Evolutionary conservation across 2,113 vertebrate species (phyloP).

Genomic region (Geothlypis trichas): DNA sequence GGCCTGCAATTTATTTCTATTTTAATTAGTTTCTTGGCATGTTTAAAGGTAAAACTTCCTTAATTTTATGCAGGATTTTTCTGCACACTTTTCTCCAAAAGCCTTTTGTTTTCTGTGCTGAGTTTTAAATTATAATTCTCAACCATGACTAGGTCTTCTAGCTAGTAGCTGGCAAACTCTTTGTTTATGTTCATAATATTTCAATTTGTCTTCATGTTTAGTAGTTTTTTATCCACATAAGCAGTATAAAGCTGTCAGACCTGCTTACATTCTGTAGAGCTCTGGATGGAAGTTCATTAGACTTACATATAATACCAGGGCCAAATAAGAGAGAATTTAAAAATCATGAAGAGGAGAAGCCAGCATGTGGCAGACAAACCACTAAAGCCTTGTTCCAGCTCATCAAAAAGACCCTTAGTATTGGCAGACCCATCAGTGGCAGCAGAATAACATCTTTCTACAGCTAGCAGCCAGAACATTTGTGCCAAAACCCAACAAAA

Average conservation of each 20-base stretch:
- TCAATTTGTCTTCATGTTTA: slow-evolving; percentile 36
- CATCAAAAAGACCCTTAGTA: not conserved
- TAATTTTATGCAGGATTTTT: slow-evolving; percentile 7
- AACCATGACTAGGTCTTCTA: not conserved
- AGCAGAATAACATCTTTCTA: slow-evolving; percentile 10
- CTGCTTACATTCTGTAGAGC: not conserved
- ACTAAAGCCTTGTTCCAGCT: slow-evolving; percentile 30
- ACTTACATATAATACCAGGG: not conserved
- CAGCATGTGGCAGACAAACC: not conserved
- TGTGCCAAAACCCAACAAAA: not conserved
- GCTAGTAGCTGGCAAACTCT: slow-evolving; percentile 32
- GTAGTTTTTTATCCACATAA: not conserved
- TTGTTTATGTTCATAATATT: slow-evolving; percentile 45
- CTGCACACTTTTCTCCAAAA: not conserved
- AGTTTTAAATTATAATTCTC: slow-evolving; percentile 30
- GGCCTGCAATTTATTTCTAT: slow-evolving; percentile 51
- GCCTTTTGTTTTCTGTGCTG: not conserved
- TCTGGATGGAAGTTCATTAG: not conserved
- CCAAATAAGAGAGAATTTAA: not conserved
- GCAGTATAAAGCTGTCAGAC: not conserved
- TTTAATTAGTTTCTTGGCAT: slow-evolving; percentile 68
- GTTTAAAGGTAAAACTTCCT: slow-evolving; percentile 21
- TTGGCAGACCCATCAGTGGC: not conserved
- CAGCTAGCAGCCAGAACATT: not conserved
- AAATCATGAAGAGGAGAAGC: not conserved